Conservation (phyloP, 2,113 vertebrate species). For the Eonycteris spelaea region DNA sequence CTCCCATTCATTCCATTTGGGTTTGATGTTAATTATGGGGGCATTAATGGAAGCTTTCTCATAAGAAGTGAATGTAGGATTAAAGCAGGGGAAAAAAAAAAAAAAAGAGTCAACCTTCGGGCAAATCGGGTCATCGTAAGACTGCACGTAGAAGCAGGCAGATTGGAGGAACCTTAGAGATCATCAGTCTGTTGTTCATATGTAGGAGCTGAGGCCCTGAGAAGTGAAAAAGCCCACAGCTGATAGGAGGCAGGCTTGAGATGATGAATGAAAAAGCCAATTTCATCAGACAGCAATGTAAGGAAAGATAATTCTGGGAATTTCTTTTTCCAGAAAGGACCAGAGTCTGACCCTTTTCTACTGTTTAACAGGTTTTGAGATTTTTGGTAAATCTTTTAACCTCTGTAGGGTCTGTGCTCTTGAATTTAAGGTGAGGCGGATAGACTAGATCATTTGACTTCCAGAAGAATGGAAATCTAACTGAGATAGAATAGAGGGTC, state of each 20-base stretch:
- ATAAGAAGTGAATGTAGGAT: slow-evolving; percentile 62
- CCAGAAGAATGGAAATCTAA: neutral
- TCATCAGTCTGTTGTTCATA: neutral
- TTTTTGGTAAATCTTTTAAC: neutral
- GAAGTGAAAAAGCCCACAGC: neutral
- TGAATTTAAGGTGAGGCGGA: neutral
- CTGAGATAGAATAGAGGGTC: neutral
- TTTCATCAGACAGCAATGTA: neutral
- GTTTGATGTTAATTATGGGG: slow-evolving; percentile 69
- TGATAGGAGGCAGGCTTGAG: neutral
- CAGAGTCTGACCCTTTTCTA: neutral
- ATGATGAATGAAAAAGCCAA: neutral
- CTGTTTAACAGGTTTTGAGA: neutral
- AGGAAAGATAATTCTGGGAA: neutral
- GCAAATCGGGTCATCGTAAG: slow-evolving; percentile 32
- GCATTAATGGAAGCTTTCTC: slow-evolving; percentile 67
- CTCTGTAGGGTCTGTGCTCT: neutral
- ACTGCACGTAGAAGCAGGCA: neutral
- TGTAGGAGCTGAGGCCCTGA: neutral
- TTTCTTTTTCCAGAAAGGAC: neutral
- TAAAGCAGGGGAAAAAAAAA: neutral
- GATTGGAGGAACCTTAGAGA: neutral
- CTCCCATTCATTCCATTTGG: slow-evolving; percentile 67
- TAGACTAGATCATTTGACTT: neutral
- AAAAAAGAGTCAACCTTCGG: neutral